Base-by-base conservation (phyloP, 2,113 vertebrate genomes). In the Myiozetetes cayanensis region DNA sequence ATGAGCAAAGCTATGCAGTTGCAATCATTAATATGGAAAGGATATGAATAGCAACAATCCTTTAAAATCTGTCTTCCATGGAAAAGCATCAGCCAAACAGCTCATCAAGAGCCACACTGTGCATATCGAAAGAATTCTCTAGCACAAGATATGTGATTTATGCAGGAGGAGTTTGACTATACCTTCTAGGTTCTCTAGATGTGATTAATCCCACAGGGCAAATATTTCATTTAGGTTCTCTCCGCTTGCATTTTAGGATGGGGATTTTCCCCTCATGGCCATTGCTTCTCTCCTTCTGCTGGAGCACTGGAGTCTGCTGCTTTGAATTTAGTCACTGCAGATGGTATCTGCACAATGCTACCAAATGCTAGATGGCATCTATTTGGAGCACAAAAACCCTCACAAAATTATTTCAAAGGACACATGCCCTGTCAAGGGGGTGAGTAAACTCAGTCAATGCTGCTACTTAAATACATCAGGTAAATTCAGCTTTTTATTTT, bases 341-440 rank as follows among this genome's bases (percentile, higher is more conserved):
- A 97, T 94, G 68, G 30, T 95, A 94, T 97, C 97, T 97, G 66
- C 82, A 89, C 59, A 66, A 30, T 93, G 70, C 72, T 81, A 96
- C 72, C 82, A 94, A 92, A 87, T 92, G 71, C 87, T 92, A 80
- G 56, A 91, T 91, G 70, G 43, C 22, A 39, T 89, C 80, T 93
- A 92, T 76, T 58, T 81, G 91, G 74, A 94, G 61, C 41, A 72
- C 53, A 83, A 96, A 89, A 95, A 17, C 4, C 44, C 13, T 55
- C 43, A 79, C 85, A 88, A 93, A 96, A 96, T 89, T 88, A 85
- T 90, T 88, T 93, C 33, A 71, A 87, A 93, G 65, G 62, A 71
- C 9, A 0, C 8, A 41, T 66, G 22, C 27, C 47, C 19, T 2
- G 3, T 37, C n/a, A 79, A 65, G 17, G 44, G 19, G 8, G 14